These are phyloP conservation scores for Labroides dimidiatus DNA, from an alignment of 2,797 vertebrate species.

Conservation along the genomic window DNA sequence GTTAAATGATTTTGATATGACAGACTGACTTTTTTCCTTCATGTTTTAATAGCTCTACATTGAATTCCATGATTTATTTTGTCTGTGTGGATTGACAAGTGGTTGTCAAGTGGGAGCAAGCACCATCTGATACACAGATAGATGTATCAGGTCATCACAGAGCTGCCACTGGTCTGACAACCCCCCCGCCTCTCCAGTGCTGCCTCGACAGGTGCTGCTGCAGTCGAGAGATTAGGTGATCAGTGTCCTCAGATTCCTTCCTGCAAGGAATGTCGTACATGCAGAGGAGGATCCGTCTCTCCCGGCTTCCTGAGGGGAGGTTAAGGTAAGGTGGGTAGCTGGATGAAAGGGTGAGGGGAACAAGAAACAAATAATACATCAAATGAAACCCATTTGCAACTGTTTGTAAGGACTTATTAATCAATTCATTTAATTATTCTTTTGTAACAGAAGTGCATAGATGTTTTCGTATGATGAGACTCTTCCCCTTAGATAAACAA, in stretches of 20 bases:
- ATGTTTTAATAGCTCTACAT: neutral
- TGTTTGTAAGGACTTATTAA: neutral
- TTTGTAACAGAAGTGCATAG: too few relatives aligned
- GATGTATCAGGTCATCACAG: constrained; percentile 57
- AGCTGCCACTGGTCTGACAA: constrained; percentile 62
- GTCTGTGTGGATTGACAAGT: constrained; percentile 37
- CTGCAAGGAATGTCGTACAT: constrained; percentile 74
- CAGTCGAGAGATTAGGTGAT: constrained; percentile 76
- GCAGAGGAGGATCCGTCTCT: constrained; percentile 51
- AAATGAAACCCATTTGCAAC: neutral
- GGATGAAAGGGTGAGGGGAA: constrained; percentile 41
- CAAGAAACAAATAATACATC: neutral
- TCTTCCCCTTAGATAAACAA: too few relatives aligned
- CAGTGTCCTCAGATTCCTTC: constrained; percentile 76
- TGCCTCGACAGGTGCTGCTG: constrained; percentile 79
- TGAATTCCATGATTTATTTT: constrained; percentile 25
- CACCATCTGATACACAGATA: constrained; percentile 62
- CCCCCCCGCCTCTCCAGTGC: constrained; percentile 28
- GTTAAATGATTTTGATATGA: constrained; percentile 12
- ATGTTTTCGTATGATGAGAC: too few relatives aligned
- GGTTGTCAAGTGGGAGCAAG: constrained; percentile 43
- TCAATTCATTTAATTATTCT: too few relatives aligned
- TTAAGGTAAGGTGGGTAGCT: constrained; percentile 57
- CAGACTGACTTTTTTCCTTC: neutral
- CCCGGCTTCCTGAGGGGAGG: constrained; percentile 44